These are phyloP conservation scores for Phenacoccus solenopsis DNA, from an alignment of 1,140 invertebrate species.

Conservation along the genomic window DNA sequence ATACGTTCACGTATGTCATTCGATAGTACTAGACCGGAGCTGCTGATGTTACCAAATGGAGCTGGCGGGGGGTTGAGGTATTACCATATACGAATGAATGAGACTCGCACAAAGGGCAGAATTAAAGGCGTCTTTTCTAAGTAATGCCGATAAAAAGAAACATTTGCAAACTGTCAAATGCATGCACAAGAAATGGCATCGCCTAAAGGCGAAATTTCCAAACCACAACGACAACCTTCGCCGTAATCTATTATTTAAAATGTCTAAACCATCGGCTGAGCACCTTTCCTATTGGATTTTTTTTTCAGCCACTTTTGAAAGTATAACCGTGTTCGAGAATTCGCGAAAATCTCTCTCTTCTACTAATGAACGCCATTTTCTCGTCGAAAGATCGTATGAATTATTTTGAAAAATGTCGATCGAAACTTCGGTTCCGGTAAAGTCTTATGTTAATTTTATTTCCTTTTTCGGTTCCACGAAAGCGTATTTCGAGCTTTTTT, in stretches of 20 bases:
- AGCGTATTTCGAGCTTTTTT: neutral
- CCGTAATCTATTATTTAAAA: conserved; percentile 16
- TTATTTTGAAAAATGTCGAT: neutral
- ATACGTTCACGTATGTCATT: neutral
- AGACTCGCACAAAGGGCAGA: conserved; percentile 6
- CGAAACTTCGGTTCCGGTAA: neutral
- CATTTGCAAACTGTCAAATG: conserved; percentile 17
- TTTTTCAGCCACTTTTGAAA: neutral
- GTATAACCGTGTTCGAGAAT: conserved; percentile 13
- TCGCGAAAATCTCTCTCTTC: neutral
- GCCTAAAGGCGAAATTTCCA: conserved; percentile 14
- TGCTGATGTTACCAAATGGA: neutral
- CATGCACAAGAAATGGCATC: conserved; percentile 13
- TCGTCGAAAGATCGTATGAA: neutral
- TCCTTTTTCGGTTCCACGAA: neutral
- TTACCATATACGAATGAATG: neutral
- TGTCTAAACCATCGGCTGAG: conserved; percentile 9
- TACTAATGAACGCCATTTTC: neutral
- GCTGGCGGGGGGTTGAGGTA: neutral
- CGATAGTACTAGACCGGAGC: neutral
- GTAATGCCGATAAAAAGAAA: conserved; percentile 16
- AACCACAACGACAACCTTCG: conserved; percentile 8
- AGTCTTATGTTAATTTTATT: neutral
- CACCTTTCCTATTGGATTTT: conserved; percentile 3
- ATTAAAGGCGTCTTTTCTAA: conserved; percentile 1